These are phyloP conservation scores for Biston betularia DNA, from an alignment of 2,888 invertebrate genomes.

Conservation along the genomic window DNA sequence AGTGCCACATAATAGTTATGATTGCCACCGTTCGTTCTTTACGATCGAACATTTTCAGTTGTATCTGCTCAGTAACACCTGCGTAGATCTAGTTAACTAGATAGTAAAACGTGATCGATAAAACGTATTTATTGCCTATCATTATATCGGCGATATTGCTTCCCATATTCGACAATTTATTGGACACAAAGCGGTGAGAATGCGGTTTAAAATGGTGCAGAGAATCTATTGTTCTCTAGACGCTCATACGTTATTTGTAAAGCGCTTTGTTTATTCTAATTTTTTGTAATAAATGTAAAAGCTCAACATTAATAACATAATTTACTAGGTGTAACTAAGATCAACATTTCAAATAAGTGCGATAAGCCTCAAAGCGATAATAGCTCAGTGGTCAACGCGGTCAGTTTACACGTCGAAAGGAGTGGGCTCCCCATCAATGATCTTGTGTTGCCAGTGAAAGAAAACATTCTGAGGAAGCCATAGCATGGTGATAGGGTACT, in stretches of 20 bases:
- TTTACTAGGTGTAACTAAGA: not conserved
- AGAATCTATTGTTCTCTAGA: conserved; percentile 19
- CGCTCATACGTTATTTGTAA: conserved; percentile 14
- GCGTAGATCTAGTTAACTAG: conserved; percentile 56
- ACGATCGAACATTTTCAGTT: conserved; percentile 8
- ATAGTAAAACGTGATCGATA: conserved; percentile 62
- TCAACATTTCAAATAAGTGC: too few species aligned
- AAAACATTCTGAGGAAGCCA: too few species aligned
- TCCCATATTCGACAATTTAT: conserved; percentile 50
- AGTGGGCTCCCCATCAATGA: too few species aligned
- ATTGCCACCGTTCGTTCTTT: not conserved
- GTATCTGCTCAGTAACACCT: conserved; percentile 41
- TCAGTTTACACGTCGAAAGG: too few species aligned
- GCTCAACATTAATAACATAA: not conserved
- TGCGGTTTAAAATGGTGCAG: conserved; percentile 31
- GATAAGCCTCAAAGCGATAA: too few species aligned
- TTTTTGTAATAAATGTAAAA: conserved; percentile 1
- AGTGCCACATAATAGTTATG: not conserved
- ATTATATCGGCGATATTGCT: conserved; percentile 40
- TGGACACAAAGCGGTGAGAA: conserved; percentile 31
- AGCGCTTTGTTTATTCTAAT: conserved; percentile 4
- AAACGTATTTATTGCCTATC: conserved; percentile 53
- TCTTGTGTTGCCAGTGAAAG: too few species aligned
- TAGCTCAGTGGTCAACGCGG: too few species aligned
- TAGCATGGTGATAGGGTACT: too few species aligned